Conservation (phyloP, 2,888 invertebrate genomes). For the Drosophila buzzatii region DNA sequence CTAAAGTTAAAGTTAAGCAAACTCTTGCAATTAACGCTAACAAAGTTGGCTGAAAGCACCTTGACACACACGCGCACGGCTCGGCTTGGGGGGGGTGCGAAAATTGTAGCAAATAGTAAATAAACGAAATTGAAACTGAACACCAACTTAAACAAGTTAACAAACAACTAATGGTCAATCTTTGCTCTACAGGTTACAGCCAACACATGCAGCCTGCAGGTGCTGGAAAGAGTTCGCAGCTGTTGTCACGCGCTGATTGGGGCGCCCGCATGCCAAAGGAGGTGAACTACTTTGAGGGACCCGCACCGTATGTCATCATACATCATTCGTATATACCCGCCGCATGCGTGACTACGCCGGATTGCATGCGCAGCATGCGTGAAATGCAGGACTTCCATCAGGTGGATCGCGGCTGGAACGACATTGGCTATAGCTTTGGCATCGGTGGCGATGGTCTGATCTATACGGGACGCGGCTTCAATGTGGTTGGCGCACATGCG, state of each 20-base stretch:
- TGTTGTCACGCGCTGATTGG: conserved; percentile 87
- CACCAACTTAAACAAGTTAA: conserved; percentile 20
- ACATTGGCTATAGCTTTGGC: conserved; percentile 90
- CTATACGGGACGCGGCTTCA: conserved; percentile 91
- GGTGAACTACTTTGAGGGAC: conserved; percentile 86
- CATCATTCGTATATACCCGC: conserved; percentile 90
- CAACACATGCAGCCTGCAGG: conserved; percentile 67
- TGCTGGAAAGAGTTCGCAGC: conserved; percentile 44
- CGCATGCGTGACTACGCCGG: conserved; percentile 87
- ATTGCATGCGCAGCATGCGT: conserved; percentile 88
- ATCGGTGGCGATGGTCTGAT: conserved; percentile 90
- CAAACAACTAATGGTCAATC: conserved; percentile 25
- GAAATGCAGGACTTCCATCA: conserved; percentile 89
- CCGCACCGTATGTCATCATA: conserved; percentile 89
- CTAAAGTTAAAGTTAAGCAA: conserved; percentile 52
- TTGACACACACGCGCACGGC: conserved; percentile 2
- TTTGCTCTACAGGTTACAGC: conserved; percentile 66
- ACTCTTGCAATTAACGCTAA: conserved; percentile 57
- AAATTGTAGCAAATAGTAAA: conserved; percentile 39
- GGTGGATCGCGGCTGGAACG: conserved; percentile 88
- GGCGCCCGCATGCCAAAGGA: conserved; percentile 86
- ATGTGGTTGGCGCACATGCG: conserved; percentile 90
- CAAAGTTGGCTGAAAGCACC: conserved; percentile 32
- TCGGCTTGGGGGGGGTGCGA: conserved; percentile 13
- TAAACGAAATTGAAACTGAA: conserved; percentile 27